Conservation (phyloP, 2,797 vertebrate genomes). For the Holocentrus rufus region DNA sequence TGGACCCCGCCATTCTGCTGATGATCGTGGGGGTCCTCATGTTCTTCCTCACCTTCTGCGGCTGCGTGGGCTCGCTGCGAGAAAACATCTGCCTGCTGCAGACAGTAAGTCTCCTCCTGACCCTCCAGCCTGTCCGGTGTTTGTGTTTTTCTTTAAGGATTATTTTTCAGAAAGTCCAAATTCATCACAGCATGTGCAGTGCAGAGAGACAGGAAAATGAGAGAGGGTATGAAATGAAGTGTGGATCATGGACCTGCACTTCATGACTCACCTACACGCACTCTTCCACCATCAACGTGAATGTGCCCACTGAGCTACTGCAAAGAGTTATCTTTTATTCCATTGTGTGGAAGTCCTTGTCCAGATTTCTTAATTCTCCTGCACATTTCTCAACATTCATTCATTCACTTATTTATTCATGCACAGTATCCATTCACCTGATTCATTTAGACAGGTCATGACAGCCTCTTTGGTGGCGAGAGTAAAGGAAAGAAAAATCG, state of each 20-base stretch:
- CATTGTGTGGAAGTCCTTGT: not conserved
- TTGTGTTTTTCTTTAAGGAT: not conserved
- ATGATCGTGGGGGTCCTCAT: constrained; percentile 89
- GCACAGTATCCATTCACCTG: too few relatives aligned
- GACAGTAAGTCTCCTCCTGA: constrained; percentile 77
- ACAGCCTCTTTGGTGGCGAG: too few relatives aligned
- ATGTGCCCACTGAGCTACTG: too few relatives aligned
- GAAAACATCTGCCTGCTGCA: constrained; percentile 96
- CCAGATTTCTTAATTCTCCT: not conserved
- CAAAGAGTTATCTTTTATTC: too few relatives aligned
- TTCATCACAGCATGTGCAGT: not conserved
- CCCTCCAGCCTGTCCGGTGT: too few relatives aligned
- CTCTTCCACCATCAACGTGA: too few relatives aligned
- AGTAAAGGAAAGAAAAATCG: not conserved
- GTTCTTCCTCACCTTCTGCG: constrained; percentile 96
- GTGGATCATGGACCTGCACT: too few relatives aligned
- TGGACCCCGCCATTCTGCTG: constrained; percentile 91
- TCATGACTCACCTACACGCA: too few relatives aligned
- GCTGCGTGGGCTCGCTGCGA: constrained; percentile 92
- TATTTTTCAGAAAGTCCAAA: not conserved
- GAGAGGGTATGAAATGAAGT: too few relatives aligned
- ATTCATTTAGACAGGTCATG: too few relatives aligned
- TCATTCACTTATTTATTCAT: too few relatives aligned
- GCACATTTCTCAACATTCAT: too few relatives aligned
- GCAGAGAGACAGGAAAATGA: not conserved